phyloP scores from a whole-genome alignment of 2,113 vertebrate species.

The Gavia stellata region DNA sequence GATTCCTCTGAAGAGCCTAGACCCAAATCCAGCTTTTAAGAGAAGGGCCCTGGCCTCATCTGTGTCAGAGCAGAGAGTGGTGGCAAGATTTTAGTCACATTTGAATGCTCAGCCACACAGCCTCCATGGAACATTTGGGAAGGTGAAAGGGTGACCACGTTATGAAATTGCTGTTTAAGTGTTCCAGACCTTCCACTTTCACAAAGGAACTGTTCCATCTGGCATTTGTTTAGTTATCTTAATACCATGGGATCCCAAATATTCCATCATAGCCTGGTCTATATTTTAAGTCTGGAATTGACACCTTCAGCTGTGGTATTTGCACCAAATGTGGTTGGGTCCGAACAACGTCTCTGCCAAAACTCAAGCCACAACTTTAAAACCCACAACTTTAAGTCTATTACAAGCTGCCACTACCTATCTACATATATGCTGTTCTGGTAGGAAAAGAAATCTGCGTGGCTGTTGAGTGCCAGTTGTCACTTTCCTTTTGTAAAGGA shows the following conservation, averaged over 20 bases:
- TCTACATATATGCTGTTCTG: background rate
- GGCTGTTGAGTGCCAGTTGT: background rate
- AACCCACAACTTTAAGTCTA: background rate
- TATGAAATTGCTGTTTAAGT: background rate
- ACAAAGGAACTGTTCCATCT: background rate
- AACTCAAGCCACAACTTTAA: background rate
- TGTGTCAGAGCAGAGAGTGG: background rate
- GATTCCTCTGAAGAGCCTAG: background rate
- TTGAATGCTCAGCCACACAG: background rate
- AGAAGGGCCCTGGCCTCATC: background rate
- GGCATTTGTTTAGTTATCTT: background rate
- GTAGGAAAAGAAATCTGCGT: background rate
- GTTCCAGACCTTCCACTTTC: background rate
- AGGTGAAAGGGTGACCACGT: background rate
- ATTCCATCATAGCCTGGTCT: background rate
- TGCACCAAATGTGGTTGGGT: background rate
- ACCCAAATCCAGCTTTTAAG: background rate
- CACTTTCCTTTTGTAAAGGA: background rate
- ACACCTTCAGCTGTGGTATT: background rate
- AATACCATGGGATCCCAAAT: background rate
- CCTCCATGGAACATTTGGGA: background rate
- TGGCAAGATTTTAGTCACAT: background rate
- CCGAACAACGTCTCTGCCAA: background rate
- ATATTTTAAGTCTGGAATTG: background rate
- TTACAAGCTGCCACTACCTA: background rate